Base-by-base conservation (phyloP, 2,113 vertebrate genomes). In the Calcarius ornatus region DNA sequence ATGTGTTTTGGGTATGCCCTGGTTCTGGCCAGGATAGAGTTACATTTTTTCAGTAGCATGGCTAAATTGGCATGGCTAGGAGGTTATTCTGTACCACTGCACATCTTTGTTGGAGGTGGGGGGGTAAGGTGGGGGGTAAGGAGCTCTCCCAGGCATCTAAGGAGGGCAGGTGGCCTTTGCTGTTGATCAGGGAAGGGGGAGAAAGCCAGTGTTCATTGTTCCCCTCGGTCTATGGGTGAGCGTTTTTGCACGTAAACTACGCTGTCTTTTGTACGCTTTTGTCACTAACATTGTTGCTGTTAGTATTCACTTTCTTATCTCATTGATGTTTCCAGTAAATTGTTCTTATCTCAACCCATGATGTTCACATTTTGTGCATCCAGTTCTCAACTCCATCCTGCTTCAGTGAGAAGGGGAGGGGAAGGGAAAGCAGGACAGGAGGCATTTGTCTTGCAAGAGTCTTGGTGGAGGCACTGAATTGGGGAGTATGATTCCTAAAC, bases 101-200 rank as follows among this genome's bases (percentile, higher is more conserved):
- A 24, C 13, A 19, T 37, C 51, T 51, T 14, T 66, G 15, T 35
- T 14, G 28, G 27, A 19, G 8, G 12, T 31, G 2, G n/a, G 6
- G 18, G 12, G 37, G 1, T 19, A 50, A 50, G 25, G 35, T n/a
- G n/a, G 6, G 18, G 12, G 37, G 1, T 19, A 50, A 50, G 25
- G 35, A 64, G 33, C 15, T 22, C 9, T 37, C 22, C 18, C 37
- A 65, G 37, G 15, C 12, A 13, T 33, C 14, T 28, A 12, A 72
- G 31, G 31, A 42, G 20, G 21, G 25, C 0, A 0, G 25, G 50
- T 0, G 0, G 43, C 4, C 8, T 50, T 81, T 28, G 15, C 18
- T 37, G 10, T 50, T 35, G 31, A 38, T 60, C 45, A 37, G 8
- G 7, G 51, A 37, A 51, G 18, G 4, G 10, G 22, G 31, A 48